Evolutionary conservation across 2,797 vertebrate species (phyloP).

Genomic region (Notolepis coatsorum): DNA sequence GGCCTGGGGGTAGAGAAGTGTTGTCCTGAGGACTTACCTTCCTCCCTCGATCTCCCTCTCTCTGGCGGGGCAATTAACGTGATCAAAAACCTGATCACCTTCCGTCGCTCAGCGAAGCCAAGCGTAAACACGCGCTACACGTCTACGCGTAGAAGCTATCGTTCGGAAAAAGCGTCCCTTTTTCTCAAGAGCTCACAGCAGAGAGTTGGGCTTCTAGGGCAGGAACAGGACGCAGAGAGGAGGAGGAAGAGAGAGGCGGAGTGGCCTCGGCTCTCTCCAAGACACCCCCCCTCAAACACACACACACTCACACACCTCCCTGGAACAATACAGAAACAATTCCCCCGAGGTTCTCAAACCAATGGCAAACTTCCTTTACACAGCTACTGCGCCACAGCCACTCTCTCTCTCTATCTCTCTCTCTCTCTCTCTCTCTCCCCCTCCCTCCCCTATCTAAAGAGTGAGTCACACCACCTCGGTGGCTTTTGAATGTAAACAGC

Average conservation of each 20-base stretch:
- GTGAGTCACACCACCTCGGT: slow-evolving; percentile 59
- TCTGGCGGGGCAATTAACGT: slow-evolving; percentile 47
- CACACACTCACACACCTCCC: slow-evolving; percentile 38
- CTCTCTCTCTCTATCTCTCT: slow-evolving; percentile 16
- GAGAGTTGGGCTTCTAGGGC: slow-evolving; percentile 54
- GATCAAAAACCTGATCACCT: slow-evolving; percentile 49
- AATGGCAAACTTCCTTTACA: slow-evolving; percentile 73
- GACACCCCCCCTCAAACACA: slow-evolving; percentile 7
- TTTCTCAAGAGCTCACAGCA: slow-evolving; percentile 34
- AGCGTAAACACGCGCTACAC: slow-evolving; percentile 46
- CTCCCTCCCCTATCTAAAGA: not conserved
- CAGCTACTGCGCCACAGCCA: slow-evolving; percentile 18
- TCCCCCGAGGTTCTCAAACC: slow-evolving; percentile 64
- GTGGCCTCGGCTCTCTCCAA: slow-evolving; percentile 30
- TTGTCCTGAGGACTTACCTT: slow-evolving; percentile 57
- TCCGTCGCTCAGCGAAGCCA: slow-evolving; percentile 54
- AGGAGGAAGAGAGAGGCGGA: slow-evolving; percentile 64
- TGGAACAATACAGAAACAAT: slow-evolving; percentile 76
- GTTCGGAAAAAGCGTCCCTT: slow-evolving; percentile 54
- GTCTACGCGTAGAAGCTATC: slow-evolving; percentile 20
- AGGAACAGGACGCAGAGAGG: slow-evolving; percentile 65
- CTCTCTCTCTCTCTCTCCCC: slow-evolving; percentile 12
- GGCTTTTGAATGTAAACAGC: slow-evolving; percentile 73
- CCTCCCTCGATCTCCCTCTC: slow-evolving; percentile 27
- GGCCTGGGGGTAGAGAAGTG: slow-evolving; percentile 25